Conservation (phyloP, 2,797 vertebrate genomes). For the Lithobates pipiens region DNA sequence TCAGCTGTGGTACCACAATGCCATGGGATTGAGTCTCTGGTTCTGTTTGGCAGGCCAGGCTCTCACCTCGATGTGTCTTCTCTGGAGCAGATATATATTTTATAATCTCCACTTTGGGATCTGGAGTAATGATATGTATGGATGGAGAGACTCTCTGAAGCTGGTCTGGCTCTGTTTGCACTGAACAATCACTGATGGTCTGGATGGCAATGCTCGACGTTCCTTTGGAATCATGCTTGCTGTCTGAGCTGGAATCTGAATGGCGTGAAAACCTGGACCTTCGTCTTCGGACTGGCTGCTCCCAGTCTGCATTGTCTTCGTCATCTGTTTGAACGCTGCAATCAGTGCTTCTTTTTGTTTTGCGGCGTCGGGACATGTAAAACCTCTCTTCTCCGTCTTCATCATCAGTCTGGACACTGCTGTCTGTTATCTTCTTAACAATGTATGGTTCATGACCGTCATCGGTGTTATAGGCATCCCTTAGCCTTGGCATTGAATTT, state of each 20-base stretch:
- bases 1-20: conserved; percentile 87
- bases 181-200: conserved; percentile 94
- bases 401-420: conserved; percentile 96
- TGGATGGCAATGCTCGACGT: conserved; percentile 92
- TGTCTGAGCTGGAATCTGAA: conserved; percentile 82
- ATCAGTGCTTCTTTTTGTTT: conserved; percentile 89
- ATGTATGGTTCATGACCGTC: conserved; percentile 73
- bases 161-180: conserved; percentile 95
- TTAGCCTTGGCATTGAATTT: conserved; percentile 95
- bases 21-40: conserved; percentile 89
- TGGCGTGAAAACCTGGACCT: conserved; percentile 89
- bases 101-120: conserved; percentile 93
- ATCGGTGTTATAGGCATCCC: conserved; percentile 88
- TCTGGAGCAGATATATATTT: conserved; percentile 97
- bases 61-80: conserved; percentile 94
- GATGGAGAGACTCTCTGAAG: conserved; percentile 90
- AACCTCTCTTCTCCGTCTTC: conserved; percentile 94
- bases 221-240: conserved; percentile 84
- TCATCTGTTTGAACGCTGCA: conserved; percentile 98
- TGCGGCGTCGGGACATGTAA: conserved; percentile 87
- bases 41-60: conserved; percentile 97
- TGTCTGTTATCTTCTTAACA: conserved; percentile 87
- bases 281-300: conserved; percentile 92
- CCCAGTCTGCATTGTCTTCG: conserved; percentile 95
- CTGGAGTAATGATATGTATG: conserved; percentile 93